These are phyloP conservation scores for Adelges cooleyi DNA, from an alignment of 1,140 invertebrate species.

Conservation along the genomic window DNA sequence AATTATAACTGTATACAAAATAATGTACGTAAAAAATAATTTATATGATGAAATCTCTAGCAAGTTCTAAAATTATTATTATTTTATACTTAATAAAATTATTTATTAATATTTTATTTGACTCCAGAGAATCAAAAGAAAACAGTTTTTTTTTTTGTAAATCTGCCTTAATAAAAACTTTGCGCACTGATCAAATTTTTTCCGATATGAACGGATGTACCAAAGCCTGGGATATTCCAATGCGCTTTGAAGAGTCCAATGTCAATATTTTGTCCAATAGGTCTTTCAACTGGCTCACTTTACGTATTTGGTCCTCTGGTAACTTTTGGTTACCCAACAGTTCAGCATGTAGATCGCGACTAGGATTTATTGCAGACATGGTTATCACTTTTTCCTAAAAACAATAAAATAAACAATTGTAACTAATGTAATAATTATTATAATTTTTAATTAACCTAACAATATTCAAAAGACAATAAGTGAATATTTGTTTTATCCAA, in stretches of 20 bases:
- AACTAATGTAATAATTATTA: too few species aligned
- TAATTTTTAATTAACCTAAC: too few species aligned
- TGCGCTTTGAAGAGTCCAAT: slow-evolving; percentile 84
- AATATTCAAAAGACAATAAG: too few species aligned
- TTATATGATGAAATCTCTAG: slow-evolving; percentile 15
- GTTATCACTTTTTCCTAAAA: slow-evolving; percentile 90
- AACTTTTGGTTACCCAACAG: slow-evolving; percentile 78
- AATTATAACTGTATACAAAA: slow-evolving; percentile 24
- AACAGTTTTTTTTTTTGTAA: background rate
- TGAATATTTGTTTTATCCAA: too few species aligned
- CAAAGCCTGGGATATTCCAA: slow-evolving; percentile 85
- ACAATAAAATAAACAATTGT: slow-evolving; percentile 25
- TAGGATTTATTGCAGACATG: slow-evolving; percentile 79
- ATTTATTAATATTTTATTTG: too few species aligned
- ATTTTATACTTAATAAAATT: too few species aligned
- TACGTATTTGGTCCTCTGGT: slow-evolving; percentile 76
- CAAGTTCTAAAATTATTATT: slow-evolving; percentile 4
- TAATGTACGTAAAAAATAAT: slow-evolving; percentile 21
- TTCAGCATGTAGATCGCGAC: slow-evolving; percentile 73
- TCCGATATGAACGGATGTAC: slow-evolving; percentile 95
- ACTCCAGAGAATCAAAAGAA: slow-evolving; percentile 13
- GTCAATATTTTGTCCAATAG: slow-evolving; percentile 86
- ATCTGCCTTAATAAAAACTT: slow-evolving; percentile 12
- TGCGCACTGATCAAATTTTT: slow-evolving; percentile 47
- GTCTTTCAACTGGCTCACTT: slow-evolving; percentile 86